phyloP scores from a whole-genome alignment of 2,113 vertebrate genomes.

The Oncorhynchus mykiss region DNA sequence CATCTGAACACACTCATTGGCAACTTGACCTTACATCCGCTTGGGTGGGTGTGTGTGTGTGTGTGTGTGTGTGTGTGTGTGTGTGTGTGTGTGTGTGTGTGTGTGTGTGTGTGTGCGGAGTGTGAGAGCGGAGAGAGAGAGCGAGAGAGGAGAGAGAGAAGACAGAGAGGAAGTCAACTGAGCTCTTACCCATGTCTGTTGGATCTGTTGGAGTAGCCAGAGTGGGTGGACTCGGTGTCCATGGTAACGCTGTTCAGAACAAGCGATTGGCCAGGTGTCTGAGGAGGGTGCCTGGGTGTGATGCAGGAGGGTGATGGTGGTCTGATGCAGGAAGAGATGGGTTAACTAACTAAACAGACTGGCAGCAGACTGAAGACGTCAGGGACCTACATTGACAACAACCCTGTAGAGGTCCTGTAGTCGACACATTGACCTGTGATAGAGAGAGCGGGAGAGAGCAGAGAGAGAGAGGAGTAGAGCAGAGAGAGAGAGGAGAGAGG shows the following conservation, averaged over 20 bases:
- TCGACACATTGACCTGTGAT: slow-evolving; percentile 60
- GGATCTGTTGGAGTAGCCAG: slow-evolving; percentile 89
- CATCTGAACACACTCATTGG: neutral
- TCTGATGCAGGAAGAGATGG: slow-evolving; percentile 35
- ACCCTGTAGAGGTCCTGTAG: slow-evolving; percentile 46
- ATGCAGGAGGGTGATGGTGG: slow-evolving; percentile 29
- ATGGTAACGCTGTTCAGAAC: slow-evolving; percentile 69
- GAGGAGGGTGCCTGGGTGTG: slow-evolving; percentile 40
- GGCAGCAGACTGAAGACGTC: slow-evolving; percentile 28
- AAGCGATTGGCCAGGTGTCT: slow-evolving; percentile 32
- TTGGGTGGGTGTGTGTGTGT: neutral
- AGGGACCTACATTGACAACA: slow-evolving; percentile 53
- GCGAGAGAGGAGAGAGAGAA: neutral
- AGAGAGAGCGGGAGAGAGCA: slow-evolving; percentile 11
- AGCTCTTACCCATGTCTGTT: slow-evolving; percentile 85
- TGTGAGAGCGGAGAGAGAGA: neutral
- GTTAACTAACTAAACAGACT: slow-evolving; percentile 63
- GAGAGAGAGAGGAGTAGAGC: neutral
- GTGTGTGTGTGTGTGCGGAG: neutral
- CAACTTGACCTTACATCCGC: neutral
- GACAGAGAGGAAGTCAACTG: neutral
- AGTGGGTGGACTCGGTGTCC: slow-evolving; percentile 94
- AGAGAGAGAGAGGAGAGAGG: neutral
- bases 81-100: neutral
- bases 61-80: too few species aligned